phyloP scores from a whole-genome alignment of 1,140 invertebrate genomes.

The Gryon sp. region DNA sequence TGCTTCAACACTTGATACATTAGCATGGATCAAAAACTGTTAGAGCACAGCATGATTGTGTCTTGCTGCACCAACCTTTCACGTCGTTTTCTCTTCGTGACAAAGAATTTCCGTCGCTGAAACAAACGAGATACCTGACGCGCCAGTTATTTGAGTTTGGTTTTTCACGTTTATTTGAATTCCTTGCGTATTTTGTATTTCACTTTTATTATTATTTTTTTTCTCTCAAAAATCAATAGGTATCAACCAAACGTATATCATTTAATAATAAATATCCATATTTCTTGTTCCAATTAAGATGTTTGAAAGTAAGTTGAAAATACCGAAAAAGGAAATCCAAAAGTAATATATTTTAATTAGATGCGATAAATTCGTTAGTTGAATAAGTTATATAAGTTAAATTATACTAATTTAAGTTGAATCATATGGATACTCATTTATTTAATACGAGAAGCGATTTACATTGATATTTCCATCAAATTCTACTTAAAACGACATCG shows the following conservation, averaged over 20 bases:
- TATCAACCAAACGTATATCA: not conserved
- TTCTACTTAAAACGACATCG: too few species aligned
- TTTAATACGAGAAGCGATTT: too few species aligned
- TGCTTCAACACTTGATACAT: conserved; percentile 36
- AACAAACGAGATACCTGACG: conserved; percentile 34
- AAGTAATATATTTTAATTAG: too few species aligned
- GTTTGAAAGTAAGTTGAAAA: too few species aligned
- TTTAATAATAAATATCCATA: too few species aligned
- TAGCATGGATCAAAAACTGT: conserved; percentile 24
- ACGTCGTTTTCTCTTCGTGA: conserved; percentile 18
- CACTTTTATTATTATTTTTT: conserved; percentile 20
- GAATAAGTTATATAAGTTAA: too few species aligned
- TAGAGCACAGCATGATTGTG: not conserved
- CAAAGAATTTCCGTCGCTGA: conserved; percentile 20
- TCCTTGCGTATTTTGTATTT: conserved; percentile 2
- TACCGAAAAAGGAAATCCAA: too few species aligned
- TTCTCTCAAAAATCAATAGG: conserved; percentile 15
- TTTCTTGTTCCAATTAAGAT: too few species aligned
- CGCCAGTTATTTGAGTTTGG: conserved; percentile 24
- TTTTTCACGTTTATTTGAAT: conserved; percentile 28
- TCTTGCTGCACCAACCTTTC: conserved; percentile 27
- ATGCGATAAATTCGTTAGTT: too few species aligned
- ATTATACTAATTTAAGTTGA: too few species aligned
- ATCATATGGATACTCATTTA: too few species aligned
- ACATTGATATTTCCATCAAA: too few species aligned